A percentile compares a stretch with the other conserved stretches of the same genome.
Conservation (phyloP, 2,888 invertebrate species). For the Oscheius onirici region DNA sequence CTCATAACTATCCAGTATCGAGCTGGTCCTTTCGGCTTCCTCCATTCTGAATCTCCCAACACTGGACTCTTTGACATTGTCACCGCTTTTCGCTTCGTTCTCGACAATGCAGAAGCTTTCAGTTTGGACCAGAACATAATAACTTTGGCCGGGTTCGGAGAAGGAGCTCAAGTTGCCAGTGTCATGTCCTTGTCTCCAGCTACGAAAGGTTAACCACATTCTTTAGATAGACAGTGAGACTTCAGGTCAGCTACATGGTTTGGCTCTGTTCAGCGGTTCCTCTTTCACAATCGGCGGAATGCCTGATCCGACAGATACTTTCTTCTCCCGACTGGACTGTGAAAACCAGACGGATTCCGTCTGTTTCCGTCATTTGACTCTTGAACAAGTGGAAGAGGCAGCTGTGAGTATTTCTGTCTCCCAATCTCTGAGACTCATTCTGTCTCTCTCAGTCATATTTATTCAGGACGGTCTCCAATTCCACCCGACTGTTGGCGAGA, state of each 20-base stretch:
- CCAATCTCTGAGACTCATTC: too few species aligned
- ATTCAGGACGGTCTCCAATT: slow-evolving; percentile 10
- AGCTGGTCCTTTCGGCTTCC: slow-evolving; percentile 8
- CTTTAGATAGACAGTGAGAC: background rate
- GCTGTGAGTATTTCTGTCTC: slow-evolving; percentile 1
- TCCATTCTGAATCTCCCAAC: slow-evolving; percentile 8
- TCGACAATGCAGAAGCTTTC: slow-evolving; percentile 2
- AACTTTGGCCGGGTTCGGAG: slow-evolving; percentile 7
- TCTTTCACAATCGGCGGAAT: slow-evolving; percentile 11
- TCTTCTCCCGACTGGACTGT: slow-evolving; percentile 18
- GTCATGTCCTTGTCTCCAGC: slow-evolving; percentile 13
- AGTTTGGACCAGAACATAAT: background rate
- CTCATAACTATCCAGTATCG: slow-evolving; percentile 13
- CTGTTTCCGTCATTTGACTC: background rate
- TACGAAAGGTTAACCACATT: background rate
- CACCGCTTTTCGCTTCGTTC: slow-evolving; percentile 9
- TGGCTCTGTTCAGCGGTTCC: slow-evolving; percentile 10
- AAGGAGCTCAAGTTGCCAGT: slow-evolving; percentile 22
- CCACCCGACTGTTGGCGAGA: slow-evolving; percentile 8
- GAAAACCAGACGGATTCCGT: slow-evolving; percentile 2
- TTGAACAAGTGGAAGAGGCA: slow-evolving; percentile 10
- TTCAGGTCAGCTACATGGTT: slow-evolving; percentile 6
- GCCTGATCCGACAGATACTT: slow-evolving; percentile 1
- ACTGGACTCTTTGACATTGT: slow-evolving; percentile 12
- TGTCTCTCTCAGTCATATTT: too few species aligned